Evolutionary conservation across 2,888 invertebrate genomes (phyloP).

Genomic region (Andrena haemorrhoa): DNA sequence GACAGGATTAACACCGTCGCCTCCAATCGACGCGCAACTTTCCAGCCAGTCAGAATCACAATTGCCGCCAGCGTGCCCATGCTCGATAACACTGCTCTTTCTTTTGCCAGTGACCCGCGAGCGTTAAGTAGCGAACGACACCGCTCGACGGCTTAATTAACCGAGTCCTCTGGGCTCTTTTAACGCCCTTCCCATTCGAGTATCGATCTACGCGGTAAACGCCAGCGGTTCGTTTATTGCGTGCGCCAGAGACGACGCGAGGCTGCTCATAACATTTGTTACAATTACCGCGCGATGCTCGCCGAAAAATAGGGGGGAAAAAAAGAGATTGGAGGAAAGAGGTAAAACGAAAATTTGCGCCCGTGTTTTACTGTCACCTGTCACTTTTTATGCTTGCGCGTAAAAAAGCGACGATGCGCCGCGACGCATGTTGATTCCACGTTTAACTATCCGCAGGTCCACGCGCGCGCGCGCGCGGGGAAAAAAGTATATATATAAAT

Average conservation of each 20-base stretch:
- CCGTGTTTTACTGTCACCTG: constrained; percentile 61
- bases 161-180: background rate
- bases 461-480: background rate
- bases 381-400: constrained; percentile 58
- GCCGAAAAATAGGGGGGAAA: background rate
- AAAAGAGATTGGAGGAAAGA: background rate
- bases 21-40: constrained; percentile 43
- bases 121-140: background rate
- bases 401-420: constrained; percentile 57
- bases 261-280: constrained; percentile 56
- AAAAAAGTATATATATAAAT: constrained; percentile 46
- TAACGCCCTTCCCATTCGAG: background rate
- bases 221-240: constrained; percentile 35
- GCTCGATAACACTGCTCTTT: background rate
- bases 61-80: background rate
- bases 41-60: constrained; percentile 16
- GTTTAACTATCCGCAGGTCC: constrained; percentile 49
- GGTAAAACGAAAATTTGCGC: constrained; percentile 50
- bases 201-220: constrained; percentile 37
- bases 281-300: constrained; percentile 46
- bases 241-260: background rate
- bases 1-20: constrained; percentile 41
- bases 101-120: background rate
- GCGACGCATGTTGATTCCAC: constrained; percentile 60
- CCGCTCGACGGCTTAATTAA: constrained; percentile 3